phyloP scores from a whole-genome alignment of 2,797 vertebrate species.

The Urophycis tenuis region DNA sequence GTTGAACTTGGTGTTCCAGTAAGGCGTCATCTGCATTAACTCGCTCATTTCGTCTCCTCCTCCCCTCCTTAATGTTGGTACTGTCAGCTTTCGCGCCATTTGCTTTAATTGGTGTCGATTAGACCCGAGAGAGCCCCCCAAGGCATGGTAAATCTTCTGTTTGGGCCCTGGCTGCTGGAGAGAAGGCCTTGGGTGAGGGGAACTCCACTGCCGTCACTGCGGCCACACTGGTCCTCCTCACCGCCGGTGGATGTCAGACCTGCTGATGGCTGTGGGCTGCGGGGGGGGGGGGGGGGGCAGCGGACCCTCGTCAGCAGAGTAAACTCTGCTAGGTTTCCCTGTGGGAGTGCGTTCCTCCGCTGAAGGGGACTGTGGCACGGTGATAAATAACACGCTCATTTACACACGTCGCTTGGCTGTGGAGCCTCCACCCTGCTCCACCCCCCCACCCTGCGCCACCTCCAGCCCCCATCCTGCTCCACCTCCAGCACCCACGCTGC shows the following conservation, averaged over 20 bases:
- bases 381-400: slow-evolving; percentile 99
- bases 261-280: slow-evolving; percentile 84
- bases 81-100: no score
- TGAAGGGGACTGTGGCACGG: slow-evolving; percentile 89
- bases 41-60: no score
- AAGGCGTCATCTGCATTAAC: no score
- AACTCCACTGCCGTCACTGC: slow-evolving; percentile 71
- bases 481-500: slow-evolving; percentile 57
- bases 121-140: no score
- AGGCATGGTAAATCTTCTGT: no score
- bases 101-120: no score
- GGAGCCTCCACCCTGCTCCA: slow-evolving; percentile 76
- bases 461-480: no score
- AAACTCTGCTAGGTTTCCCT: slow-evolving; percentile 99
- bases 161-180: no score
- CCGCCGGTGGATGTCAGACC: slow-evolving; percentile 88
- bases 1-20: no score
- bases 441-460: slow-evolving; percentile 72
- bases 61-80: no score
- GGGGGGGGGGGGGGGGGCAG: slow-evolving; percentile 61
- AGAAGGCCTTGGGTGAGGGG: no score
- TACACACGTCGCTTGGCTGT: slow-evolving; percentile 80
- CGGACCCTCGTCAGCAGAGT: slow-evolving; percentile 96
- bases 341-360: slow-evolving; percentile 95
- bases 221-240: slow-evolving; percentile 88